Conservation (phyloP, 92 coral and sea anemone genomes). For the Paragorgia papillata region DNA sequence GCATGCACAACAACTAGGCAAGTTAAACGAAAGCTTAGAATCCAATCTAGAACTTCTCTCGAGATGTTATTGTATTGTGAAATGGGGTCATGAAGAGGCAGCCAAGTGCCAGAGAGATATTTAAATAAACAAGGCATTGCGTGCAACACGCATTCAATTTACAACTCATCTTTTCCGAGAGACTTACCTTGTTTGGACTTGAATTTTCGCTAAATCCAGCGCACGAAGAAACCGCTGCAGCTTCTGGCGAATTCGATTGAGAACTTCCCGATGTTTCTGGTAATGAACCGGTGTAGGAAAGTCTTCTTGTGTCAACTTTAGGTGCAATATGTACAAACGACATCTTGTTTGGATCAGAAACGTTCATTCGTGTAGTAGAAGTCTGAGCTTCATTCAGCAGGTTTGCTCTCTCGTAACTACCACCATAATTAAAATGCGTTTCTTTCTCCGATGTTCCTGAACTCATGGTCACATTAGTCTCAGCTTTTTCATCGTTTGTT, state of each 20-base stretch:
- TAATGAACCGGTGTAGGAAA: constrained; percentile 23
- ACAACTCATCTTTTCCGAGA: not conserved
- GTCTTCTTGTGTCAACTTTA: constrained; percentile 24
- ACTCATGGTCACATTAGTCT: constrained; percentile 10
- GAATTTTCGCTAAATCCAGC: not conserved
- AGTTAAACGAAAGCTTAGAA: too few relatives aligned
- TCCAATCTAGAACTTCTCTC: not conserved
- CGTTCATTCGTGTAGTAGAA: constrained; percentile 4
- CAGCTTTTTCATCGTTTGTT: constrained; percentile 1
- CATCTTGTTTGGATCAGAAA: constrained; percentile 1
- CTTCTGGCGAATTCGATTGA: constrained; percentile 30
- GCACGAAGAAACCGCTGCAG: not conserved
- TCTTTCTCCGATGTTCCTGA: not conserved
- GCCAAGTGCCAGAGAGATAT: not conserved
- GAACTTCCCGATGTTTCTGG: constrained; percentile 31
- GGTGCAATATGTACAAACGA: constrained; percentile 38
- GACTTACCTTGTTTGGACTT: constrained; percentile 29
- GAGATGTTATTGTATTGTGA: not conserved
- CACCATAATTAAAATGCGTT: constrained; percentile 4
- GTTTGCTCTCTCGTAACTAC: constrained; percentile 28
- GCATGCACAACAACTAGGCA: not conserved
- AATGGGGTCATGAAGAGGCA: not conserved
- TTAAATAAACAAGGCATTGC: not conserved
- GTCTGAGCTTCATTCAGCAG: constrained; percentile 3
- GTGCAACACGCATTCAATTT: constrained; percentile 1